Conservation (phyloP, 2,113 vertebrate genomes). For the Tamias sibiricus region DNA sequence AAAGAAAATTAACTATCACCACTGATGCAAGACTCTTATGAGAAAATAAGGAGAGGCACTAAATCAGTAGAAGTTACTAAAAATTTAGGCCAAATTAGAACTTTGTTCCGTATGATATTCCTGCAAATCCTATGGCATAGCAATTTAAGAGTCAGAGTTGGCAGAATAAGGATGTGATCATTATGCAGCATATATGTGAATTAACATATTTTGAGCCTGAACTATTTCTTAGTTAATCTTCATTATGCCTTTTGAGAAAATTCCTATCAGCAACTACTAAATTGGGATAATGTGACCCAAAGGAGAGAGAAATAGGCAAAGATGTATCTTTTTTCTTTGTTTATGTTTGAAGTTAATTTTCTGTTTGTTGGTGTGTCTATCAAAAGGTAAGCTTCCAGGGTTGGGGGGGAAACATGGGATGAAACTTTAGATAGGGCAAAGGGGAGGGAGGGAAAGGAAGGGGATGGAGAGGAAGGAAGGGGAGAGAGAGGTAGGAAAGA, state of each 20-base stretch:
- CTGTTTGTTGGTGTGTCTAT: not conserved
- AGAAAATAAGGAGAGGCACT: not conserved
- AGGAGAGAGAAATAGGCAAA: not conserved
- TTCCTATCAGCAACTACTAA: not conserved
- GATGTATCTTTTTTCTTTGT: not conserved
- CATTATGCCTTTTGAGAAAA: not conserved
- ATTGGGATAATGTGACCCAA: not conserved
- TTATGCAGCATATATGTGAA: not conserved
- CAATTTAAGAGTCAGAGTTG: not conserved
- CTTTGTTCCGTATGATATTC: not conserved
- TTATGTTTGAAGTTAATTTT: conserved; percentile 16
- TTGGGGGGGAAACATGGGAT: too few relatives aligned
- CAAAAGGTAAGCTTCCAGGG: not conserved
- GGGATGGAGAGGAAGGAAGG: too few relatives aligned
- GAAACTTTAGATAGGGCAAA: too few relatives aligned
- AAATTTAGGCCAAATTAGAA: not conserved
- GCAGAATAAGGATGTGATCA: not conserved
- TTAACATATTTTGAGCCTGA: not conserved
- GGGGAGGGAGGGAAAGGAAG: too few relatives aligned
- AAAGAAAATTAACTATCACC: not conserved
- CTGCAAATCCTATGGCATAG: not conserved
- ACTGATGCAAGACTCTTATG: not conserved
- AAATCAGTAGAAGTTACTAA: not conserved
- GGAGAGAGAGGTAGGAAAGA: too few relatives aligned
- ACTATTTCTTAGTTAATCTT: not conserved